Conservation (phyloP, 53 echinoderm and acorn worm genomes). For the Echinarachnius parma region DNA sequence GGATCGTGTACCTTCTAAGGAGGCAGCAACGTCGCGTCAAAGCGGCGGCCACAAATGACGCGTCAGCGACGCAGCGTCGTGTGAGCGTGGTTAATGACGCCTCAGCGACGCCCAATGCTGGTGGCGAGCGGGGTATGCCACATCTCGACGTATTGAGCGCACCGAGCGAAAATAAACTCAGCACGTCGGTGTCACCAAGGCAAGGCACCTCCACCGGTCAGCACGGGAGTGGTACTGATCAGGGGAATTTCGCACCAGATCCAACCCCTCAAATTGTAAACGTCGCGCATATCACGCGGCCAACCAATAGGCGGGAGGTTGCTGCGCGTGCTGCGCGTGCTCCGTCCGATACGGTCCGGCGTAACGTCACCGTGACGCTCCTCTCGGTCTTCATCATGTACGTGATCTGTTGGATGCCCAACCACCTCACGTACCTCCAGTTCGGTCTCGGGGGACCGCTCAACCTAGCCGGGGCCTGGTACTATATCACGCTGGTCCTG, state of each 20-base stretch:
- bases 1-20: constrained; percentile 54
- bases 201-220: no score
- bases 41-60: background rate
- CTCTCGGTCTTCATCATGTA: constrained; percentile 66
- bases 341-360: constrained; percentile 34
- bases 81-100: no score
- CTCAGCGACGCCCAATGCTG: background rate
- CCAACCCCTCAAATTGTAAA: no score
- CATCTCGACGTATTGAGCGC: no score
- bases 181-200: no score
- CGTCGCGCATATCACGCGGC: background rate
- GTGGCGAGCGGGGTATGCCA: background rate
- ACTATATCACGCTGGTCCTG: constrained; percentile 48
- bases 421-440: constrained; percentile 67
- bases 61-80: no score
- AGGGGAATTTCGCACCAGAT: no score
- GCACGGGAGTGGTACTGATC: no score
- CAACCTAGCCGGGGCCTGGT: constrained; percentile 51
- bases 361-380: constrained; percentile 67
- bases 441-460: constrained; percentile 51
- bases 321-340: background rate
- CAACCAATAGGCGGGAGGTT: background rate
- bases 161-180: no score
- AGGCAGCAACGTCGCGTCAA: constrained; percentile 49
- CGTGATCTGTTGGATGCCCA: constrained; percentile 71